A percentile compares a stretch with the other conserved stretches of the same genome.
These are phyloP conservation scores for Melanchra persicariae DNA, from an alignment of 2,888 invertebrate genomes.

Conservation along the genomic window DNA sequence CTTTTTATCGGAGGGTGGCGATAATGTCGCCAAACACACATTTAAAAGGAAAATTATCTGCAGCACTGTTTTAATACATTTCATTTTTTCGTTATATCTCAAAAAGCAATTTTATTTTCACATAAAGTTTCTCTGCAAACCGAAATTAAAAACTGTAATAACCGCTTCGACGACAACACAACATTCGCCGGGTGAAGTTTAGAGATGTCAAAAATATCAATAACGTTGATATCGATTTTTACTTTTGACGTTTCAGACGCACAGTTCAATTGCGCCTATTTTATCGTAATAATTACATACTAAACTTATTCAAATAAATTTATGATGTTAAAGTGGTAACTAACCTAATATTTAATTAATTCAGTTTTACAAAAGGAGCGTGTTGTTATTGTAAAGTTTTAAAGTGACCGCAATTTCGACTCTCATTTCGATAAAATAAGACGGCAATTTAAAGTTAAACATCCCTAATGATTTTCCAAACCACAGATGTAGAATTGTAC, in stretches of 20 bases:
- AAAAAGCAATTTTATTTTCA: constrained; percentile 19
- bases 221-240: constrained; percentile 55
- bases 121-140: constrained; percentile 19
- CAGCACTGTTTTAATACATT: constrained; percentile 78
- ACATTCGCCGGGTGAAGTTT: constrained; percentile 49
- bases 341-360: neutral
- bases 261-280: neutral
- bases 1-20: constrained; percentile 87
- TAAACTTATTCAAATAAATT: neutral
- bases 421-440: constrained; percentile 19
- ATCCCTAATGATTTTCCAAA: constrained; percentile 21
- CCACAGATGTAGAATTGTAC: constrained; percentile 25
- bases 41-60: constrained; percentile 81
- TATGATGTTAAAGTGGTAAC: neutral
- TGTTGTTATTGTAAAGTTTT: neutral
- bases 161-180: constrained; percentile 33
- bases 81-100: constrained; percentile 74
- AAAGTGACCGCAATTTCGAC: neutral
- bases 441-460: neutral
- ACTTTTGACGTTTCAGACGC: constrained; percentile 42
- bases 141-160: constrained; percentile 16
- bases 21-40: constrained; percentile 85
- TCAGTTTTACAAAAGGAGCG: neutral
- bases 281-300: neutral
- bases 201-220: constrained; percentile 58